Conservation (phyloP, 1,140 invertebrate species). For the Sminthurides bifidus region DNA sequence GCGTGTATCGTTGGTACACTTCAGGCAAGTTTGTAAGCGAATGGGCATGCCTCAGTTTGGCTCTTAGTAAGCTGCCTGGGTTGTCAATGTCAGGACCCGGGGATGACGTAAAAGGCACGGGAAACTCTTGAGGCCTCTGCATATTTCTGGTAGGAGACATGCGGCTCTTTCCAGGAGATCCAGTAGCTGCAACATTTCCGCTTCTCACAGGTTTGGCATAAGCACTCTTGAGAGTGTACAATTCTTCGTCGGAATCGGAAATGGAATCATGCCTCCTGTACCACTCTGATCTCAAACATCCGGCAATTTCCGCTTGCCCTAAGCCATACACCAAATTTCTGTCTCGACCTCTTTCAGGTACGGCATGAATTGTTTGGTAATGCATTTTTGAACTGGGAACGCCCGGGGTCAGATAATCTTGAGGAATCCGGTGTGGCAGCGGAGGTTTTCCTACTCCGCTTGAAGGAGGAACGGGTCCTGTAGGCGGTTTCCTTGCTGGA, state of each 20-base stretch:
- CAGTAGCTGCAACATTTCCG: not conserved
- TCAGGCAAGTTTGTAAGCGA: conserved; percentile 23
- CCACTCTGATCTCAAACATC: not conserved
- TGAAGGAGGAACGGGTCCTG: too few species aligned
- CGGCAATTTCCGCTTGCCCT: not conserved
- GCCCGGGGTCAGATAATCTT: not conserved
- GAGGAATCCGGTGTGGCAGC: conserved; percentile 3
- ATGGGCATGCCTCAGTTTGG: conserved; percentile 25
- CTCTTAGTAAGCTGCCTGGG: conserved; percentile 19
- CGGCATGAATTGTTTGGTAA: conserved; percentile 18
- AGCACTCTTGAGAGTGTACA: not conserved
- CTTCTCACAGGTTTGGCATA: not conserved
- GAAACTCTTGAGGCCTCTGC: not conserved
- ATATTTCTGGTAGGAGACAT: conserved; percentile 13
- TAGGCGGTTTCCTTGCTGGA: not conserved
- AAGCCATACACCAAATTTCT: not conserved
- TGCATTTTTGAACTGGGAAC: not conserved
- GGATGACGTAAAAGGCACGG: not conserved
- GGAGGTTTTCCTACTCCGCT: not conserved
- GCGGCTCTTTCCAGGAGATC: not conserved
- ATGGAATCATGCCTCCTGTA: conserved; percentile 8
- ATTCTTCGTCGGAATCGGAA: conserved; percentile 19
- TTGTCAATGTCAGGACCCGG: conserved; percentile 12
- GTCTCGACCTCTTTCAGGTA: conserved; percentile 6
- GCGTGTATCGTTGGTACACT: too few species aligned